Base-by-base conservation (phyloP, 2,797 vertebrate genomes). In the Euthynnus affinis region DNA sequence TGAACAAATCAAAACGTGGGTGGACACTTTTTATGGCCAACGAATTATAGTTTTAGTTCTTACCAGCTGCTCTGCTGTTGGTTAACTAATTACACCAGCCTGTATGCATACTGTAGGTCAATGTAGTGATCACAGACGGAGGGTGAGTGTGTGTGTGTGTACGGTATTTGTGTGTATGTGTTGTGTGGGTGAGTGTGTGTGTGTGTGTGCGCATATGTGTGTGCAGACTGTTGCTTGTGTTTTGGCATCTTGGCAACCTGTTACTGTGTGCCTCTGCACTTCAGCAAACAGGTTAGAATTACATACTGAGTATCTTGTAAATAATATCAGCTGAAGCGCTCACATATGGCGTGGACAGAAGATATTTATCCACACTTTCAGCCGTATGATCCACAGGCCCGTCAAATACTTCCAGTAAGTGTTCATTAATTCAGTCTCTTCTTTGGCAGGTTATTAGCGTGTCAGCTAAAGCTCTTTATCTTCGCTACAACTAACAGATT, bases 181-280 rank as follows among this genome's bases (percentile, higher is more conserved):
- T 20, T 49, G 17, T 46, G 44, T 42, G 40, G 40, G 40, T 42
- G 23, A 46, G 27, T 29, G 27, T 5, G 27, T 56, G 78, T 29
- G 62, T 72, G 78, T 56, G 66, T 42, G 6, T 65, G 65, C 65
- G 13, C 22, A 29, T 53, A 65, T 64, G 73, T 9, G 22, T 59
- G 61, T 27, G 53, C 51, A 70, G 68, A 72, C 17, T 61, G 69
- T 72, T 58, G 81, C 81, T 76, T 90, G 78, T 79, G 61, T 82
- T 85, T 80, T 88, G 82, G 63, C 84, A 81, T 80, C 86, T 87
- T 91, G 80, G 84, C 77, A 92, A 91, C 89, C 65, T 65, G 75
- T 60, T 55, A 55, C 78, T 22, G 74, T 65, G 66, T 64, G 75
- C 78, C 69, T 78, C 56, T 42, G 62, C 63, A 74, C 77, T 57